Base-by-base conservation (phyloP, 2,113 vertebrate genomes). In the Cyprinodon tularosa region DNA sequence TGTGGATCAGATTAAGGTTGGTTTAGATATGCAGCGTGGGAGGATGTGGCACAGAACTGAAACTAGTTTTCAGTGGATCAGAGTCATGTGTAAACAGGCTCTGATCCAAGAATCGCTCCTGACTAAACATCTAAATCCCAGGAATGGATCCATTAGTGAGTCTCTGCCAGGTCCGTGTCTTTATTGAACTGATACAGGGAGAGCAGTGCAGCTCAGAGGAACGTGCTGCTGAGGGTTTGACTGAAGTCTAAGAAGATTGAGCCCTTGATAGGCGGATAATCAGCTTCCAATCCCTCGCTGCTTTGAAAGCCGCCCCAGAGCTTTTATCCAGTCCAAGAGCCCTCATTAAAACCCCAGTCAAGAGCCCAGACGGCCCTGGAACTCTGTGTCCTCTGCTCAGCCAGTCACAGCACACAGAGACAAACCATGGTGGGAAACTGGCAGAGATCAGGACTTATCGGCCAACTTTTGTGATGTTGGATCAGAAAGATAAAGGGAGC, bases 271-370 rank as follows among this genome's bases (percentile, higher is more conserved):
- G 65, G 29, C 20, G 68, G 65, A 83, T 86, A 80, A 87, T 90
- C 87, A 84, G 61, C 71, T 71, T 68, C 57, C 82, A 72, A 88
- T 85, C 83, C 83, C 78, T 75, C 57, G 79, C 29, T 47, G 80
- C 88, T 88, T 84, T 86, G 80, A 88, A 82, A 79, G 71, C 53
- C 62, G 84, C 84, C 86, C 71, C 38, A 36, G 76, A 85, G 76
- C 77, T 78, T 81, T 83, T 80, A 90, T 89, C 77, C 88, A 80
- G 84, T 80, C 78, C 39, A 57, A 76, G 66, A 87, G 87, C 48
- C 53, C 88, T 92, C 85, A 88, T 88, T 92, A 92, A 89, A 87
- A 83, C 76, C 81, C 75, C 76, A 66, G 78, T 68, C 69, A 66
- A 86, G 81, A 74, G 73, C 78, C 73, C 84, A 81, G 67, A 66